phyloP scores from a whole-genome alignment of 2,113 vertebrate genomes.

The Eulacestoma nigropectus region DNA sequence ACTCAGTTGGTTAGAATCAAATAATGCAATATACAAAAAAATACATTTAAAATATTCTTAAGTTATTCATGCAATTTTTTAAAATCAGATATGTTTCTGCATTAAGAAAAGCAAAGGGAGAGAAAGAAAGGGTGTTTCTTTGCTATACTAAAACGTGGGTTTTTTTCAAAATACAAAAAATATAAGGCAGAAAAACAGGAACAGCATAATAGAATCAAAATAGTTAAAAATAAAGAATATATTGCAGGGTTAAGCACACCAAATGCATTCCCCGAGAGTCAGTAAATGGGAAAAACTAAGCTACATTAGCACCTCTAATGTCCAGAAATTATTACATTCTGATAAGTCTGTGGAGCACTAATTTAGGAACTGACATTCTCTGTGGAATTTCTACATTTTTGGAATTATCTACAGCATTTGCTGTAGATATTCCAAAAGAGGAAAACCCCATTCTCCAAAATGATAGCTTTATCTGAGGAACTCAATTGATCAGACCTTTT shows the following conservation, averaged over 20 bases:
- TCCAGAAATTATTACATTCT: background rate
- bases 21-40: background rate
- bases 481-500: background rate
- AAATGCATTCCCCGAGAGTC: background rate
- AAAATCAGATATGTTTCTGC: background rate
- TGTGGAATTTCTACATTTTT: no score
- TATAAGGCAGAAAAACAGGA: background rate
- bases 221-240: background rate
- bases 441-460: background rate
- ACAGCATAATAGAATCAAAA: background rate
- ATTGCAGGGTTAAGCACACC: background rate
- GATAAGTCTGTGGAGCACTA: background rate
- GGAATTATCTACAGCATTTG: no score
- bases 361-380: background rate
- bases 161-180: background rate
- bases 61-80: background rate
- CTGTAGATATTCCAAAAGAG: background rate
- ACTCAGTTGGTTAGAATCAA: background rate
- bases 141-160: background rate
- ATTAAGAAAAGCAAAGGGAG: background rate
- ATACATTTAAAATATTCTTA: background rate
- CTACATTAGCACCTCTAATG: background rate
- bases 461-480: background rate
- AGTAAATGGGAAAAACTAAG: background rate
- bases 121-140: background rate